Evolutionary conservation across 92 coral and sea anemone species (phyloP).

Genomic region (Anthopleura xanthogrammica): DNA sequence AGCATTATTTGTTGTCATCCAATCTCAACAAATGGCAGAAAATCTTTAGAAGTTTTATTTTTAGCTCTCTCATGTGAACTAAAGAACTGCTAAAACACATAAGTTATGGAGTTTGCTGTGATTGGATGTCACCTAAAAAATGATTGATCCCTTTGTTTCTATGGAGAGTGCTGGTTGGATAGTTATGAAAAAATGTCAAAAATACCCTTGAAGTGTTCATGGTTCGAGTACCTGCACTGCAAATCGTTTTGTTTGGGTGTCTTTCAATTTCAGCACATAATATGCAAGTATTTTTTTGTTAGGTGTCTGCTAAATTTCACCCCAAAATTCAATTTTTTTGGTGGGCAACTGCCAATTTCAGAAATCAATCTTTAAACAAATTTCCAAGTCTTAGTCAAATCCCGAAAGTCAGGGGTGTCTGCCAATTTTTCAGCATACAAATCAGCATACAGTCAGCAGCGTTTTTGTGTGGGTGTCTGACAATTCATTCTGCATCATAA

Average conservation of each 20-base stretch:
- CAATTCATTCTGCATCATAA: slow-evolving; percentile 46
- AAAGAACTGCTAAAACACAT: too few species aligned
- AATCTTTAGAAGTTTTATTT: too few species aligned
- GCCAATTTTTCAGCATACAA: slow-evolving; percentile 31
- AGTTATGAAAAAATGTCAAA: too few species aligned
- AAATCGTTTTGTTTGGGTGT: neutral
- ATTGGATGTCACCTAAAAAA: too few species aligned
- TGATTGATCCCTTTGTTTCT: too few species aligned
- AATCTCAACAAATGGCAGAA: too few species aligned
- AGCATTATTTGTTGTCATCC: too few species aligned
- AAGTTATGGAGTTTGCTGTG: too few species aligned
- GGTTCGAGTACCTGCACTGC: too few species aligned
- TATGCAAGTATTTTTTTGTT: neutral
- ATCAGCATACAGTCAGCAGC: slow-evolving; percentile 52
- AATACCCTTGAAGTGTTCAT: too few species aligned
- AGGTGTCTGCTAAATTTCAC: neutral
- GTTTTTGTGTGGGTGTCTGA: slow-evolving; percentile 28
- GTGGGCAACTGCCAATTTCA: neutral
- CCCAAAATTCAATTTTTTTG: neutral
- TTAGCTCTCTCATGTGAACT: too few species aligned
- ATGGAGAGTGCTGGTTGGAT: too few species aligned
- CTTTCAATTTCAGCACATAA: neutral
- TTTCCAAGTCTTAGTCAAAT: neutral
- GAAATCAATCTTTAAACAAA: neutral
- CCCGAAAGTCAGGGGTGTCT: neutral